Evolutionary conservation across 2,797 vertebrate genomes (phyloP).

Genomic region (Neoniphon sammara): DNA sequence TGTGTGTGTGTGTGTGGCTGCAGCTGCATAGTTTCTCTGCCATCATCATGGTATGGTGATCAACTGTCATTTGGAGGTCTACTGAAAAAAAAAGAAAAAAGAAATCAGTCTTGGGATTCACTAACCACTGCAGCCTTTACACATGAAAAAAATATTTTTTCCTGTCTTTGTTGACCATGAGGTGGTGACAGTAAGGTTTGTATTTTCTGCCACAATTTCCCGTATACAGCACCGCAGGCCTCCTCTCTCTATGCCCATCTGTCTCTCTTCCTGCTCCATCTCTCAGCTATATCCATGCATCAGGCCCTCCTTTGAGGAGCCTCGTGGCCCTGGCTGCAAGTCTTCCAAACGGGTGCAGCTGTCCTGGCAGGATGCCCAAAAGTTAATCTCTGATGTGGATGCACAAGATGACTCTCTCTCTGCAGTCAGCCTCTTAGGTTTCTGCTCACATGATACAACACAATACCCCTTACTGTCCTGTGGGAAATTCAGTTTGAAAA

Average conservation of each 20-base stretch:
- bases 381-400: conserved; percentile 69
- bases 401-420: conserved; percentile 69
- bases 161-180: conserved; percentile 16
- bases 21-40: too few relatives aligned
- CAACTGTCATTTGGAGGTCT: too few relatives aligned
- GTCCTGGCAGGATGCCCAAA: conserved; percentile 73
- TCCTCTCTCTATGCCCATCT: conserved; percentile 48
- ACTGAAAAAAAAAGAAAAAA: too few relatives aligned
- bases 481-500: conserved; percentile 39
- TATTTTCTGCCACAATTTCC: conserved; percentile 13
- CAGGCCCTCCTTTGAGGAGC: conserved; percentile 58
- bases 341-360: conserved; percentile 77
- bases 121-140: background rate
- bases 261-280: conserved; percentile 51
- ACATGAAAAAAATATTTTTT: background rate
- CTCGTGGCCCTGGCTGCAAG: conserved; percentile 49
- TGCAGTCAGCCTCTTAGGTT: conserved; percentile 51
- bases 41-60: too few relatives aligned
- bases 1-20: too few relatives aligned
- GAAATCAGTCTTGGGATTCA: background rate
- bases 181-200: background rate
- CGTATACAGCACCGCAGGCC: conserved; percentile 1
- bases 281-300: conserved; percentile 59
- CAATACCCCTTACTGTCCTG: conserved; percentile 49
- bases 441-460: conserved; percentile 57